Evolutionary conservation across 1,140 invertebrate species (phyloP), one percentile per base, ranked within the genome.

Genomic region (Bacillus rossius): DNA sequence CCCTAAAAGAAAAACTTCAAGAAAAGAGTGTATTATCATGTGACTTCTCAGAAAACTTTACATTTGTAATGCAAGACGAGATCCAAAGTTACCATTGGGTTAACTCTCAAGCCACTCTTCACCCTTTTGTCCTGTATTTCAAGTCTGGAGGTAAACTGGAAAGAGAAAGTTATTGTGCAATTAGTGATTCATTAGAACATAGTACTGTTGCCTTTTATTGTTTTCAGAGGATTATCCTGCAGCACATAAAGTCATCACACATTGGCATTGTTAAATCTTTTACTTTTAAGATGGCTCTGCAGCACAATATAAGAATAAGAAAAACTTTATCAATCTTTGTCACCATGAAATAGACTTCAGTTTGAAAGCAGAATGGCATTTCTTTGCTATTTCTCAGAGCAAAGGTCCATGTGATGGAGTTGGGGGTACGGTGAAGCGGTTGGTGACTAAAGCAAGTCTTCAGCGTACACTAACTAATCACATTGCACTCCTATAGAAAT

Each of bases 281-380:
- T 68, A 68, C 52, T 69, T 72, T 55, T 60, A 57, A 40, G 71
- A 72, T 65, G 69, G 66, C 23, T 58, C 54, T 59, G 63, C 55
- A 45, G 55, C 38, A 29, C 70, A 74, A 55, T 73, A 69, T 57
- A 74, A 74, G 59, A 74, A 69, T 64, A 47, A 50, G 10, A 66
- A 69, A 45, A 71, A 67, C 43, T 62, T 74, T 49, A 22, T 54
- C 3, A 72, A 73, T 59, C 53, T 72, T 2, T 62, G 63, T 19
- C 45, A 64, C 48, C 65, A 66, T 47, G 20, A 65, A 50, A 54
- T 65, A 37, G 65, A 71, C 4, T 34, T 62, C 52, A 26, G 57
- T 29, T 43, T 74, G 8, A 29, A 60, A 20, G 66, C 64, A 7
- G 65, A 68, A 50, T 73, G 68, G 68, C 58, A 69, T 57, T 68